Percentiles rank a stretch among this genome's conserved stretches.
phyloP scores from a whole-genome alignment of 2,888 invertebrate genomes.

The Actias luna region DNA sequence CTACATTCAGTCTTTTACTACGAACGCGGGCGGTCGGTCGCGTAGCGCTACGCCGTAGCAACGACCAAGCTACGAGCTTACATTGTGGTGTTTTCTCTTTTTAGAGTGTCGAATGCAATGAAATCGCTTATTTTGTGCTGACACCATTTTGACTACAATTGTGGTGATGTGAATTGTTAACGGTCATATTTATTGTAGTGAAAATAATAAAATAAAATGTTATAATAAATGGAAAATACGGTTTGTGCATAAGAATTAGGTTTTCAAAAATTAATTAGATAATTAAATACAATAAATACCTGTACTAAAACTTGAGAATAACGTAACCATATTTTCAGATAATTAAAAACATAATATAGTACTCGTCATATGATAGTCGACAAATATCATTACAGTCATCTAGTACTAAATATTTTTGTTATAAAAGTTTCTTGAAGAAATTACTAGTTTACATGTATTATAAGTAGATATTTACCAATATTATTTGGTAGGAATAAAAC shows the following conservation, averaged over 20 bases:
- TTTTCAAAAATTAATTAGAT: neutral
- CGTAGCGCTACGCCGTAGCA: slow-evolving; percentile 53
- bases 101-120: neutral
- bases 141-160: neutral
- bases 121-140: neutral
- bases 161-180: neutral
- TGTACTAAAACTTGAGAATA: neutral
- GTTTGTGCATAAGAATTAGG: neutral
- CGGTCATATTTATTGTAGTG: neutral
- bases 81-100: slow-evolving; percentile 12
- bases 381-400: too few relatives aligned
- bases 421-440: neutral
- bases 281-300: neutral
- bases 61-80: slow-evolving; percentile 36
- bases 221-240: slow-evolving; percentile 4
- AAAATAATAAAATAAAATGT: neutral
- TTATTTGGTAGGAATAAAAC: too few relatives aligned
- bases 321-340: neutral
- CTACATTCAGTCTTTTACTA: slow-evolving; percentile 46
- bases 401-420: neutral
- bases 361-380: too few relatives aligned
- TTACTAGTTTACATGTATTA: neutral
- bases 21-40: slow-evolving; percentile 45
- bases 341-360: neutral
- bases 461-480: too few relatives aligned